A percentile compares a stretch with the other conserved stretches of the same genome.
These are phyloP conservation scores for Ganaspis sp. DNA, from an alignment of 1,140 invertebrate genomes.

Conservation along the genomic window DNA sequence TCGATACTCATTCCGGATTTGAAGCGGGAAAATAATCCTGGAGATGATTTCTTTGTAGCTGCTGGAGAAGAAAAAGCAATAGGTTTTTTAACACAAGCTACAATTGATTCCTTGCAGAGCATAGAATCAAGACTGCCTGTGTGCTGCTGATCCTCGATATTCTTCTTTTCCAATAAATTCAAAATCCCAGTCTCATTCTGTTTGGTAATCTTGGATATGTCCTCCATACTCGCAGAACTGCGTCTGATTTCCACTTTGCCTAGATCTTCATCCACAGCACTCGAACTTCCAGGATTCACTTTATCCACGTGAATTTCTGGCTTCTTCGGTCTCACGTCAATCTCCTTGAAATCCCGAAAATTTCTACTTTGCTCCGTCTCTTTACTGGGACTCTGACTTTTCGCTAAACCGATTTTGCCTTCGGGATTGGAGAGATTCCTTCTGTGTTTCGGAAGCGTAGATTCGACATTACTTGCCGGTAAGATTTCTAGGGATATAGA, in stretches of 20 bases:
- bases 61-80: conserved; percentile 60
- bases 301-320: conserved; percentile 66
- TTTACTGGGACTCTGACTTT: conserved; percentile 38
- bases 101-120: conserved; percentile 66
- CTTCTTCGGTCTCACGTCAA: conserved; percentile 62
- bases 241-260: conserved; percentile 71
- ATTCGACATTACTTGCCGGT: conserved; percentile 52
- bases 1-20: conserved; percentile 74
- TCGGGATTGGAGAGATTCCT: conserved; percentile 70
- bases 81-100: conserved; percentile 61
- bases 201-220: conserved; percentile 73
- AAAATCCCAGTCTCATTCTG: conserved; percentile 63
- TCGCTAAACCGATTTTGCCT: conserved; percentile 51
- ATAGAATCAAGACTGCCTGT: conserved; percentile 73
- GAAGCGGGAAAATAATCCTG: conserved; percentile 69
- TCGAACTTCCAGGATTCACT: conserved; percentile 58
- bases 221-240: conserved; percentile 74
- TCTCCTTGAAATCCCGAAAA: conserved; percentile 64
- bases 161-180: conserved; percentile 64
- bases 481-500: conserved; percentile 68
- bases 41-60: conserved; percentile 64
- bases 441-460: conserved; percentile 58
- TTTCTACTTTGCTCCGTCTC: conserved; percentile 44
- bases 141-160: conserved; percentile 66
- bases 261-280: conserved; percentile 56